These are phyloP conservation scores for Phalera bucephala DNA, from an alignment of 2,888 invertebrate species.

Conservation along the genomic window DNA sequence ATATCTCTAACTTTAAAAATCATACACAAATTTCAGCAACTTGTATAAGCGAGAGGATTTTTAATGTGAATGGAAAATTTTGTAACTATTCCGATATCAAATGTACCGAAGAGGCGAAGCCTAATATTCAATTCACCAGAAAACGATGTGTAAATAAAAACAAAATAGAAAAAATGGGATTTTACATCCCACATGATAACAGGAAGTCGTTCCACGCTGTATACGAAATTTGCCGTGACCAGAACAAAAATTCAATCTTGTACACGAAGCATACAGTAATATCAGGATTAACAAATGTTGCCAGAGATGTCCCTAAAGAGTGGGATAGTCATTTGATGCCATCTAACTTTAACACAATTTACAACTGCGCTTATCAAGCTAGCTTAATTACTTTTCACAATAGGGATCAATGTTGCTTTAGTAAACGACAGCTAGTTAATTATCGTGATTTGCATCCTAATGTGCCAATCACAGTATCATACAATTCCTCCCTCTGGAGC, in stretches of 20 bases:
- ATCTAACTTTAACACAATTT: slow-evolving; percentile 36
- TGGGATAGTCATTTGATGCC: no score
- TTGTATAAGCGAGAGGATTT: slow-evolving; percentile 34
- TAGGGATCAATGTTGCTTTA: slow-evolving; percentile 45
- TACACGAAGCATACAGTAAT: slow-evolving; percentile 36
- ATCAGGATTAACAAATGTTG: slow-evolving; percentile 21
- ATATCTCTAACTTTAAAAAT: slow-evolving; percentile 31
- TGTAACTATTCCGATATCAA: slow-evolving; percentile 40
- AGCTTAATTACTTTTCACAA: slow-evolving; percentile 26
- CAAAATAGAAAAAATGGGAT: slow-evolving; percentile 41
- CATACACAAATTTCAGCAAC: slow-evolving; percentile 24
- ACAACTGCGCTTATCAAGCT: slow-evolving; percentile 39
- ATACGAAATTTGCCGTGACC: slow-evolving; percentile 50
- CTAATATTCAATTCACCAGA: slow-evolving; percentile 22
- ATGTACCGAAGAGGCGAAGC: slow-evolving; percentile 36
- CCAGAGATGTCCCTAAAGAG: slow-evolving; percentile 7
- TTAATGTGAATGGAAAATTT: slow-evolving; percentile 26
- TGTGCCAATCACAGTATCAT: slow-evolving; percentile 42
- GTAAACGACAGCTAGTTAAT: slow-evolving; percentile 47
- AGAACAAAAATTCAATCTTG: slow-evolving; percentile 35
- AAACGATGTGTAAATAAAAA: slow-evolving; percentile 26
- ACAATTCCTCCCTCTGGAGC: slow-evolving; percentile 54
- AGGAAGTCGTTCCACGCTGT: slow-evolving; percentile 25
- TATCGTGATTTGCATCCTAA: slow-evolving; percentile 49
- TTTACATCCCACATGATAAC: slow-evolving; percentile 14